Percentiles rank a stretch among this genome's conserved stretches.
Conservation (phyloP, 37 sponge, comb jelly and placozoan species). For the Spongilla lacustris region DNA sequence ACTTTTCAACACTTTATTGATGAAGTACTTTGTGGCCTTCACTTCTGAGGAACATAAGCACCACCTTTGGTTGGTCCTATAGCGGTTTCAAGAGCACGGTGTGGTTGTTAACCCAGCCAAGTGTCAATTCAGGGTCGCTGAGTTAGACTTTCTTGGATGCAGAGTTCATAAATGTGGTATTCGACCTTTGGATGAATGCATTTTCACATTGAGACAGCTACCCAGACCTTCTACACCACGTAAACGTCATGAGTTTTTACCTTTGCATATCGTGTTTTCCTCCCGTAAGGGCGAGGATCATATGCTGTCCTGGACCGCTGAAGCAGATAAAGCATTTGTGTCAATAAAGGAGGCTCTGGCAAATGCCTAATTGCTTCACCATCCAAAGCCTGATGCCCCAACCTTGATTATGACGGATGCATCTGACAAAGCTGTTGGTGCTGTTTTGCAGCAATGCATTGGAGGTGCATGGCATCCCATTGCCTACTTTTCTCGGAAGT, state of each 20-base stretch:
- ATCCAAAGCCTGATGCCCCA: background rate
- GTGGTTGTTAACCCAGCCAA: background rate
- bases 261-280: slow-evolving; percentile 8
- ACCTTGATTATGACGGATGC: background rate
- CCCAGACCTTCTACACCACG: background rate
- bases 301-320: background rate
- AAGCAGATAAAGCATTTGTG: background rate
- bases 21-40: slow-evolving; percentile 50
- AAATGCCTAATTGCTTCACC: background rate
- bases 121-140: background rate
- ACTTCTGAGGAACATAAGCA: slow-evolving; percentile 43
- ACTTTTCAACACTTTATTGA: slow-evolving; percentile 67
- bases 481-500: slow-evolving; percentile 26
- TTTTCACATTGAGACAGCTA: background rate
- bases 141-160: slow-evolving; percentile 16
- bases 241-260: slow-evolving; percentile 8
- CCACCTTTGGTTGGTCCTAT: slow-evolving; percentile 18
- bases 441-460: background rate
- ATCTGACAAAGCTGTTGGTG: background rate
- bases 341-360: background rate
- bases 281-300: background rate
- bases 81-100: background rate
- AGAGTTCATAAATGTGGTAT: background rate
- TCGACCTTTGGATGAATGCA: slow-evolving; percentile 2
- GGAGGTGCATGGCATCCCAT: slow-evolving; percentile 3